phyloP scores from a whole-genome alignment of 2,113 vertebrate species.

The Etheostoma spectabile region DNA sequence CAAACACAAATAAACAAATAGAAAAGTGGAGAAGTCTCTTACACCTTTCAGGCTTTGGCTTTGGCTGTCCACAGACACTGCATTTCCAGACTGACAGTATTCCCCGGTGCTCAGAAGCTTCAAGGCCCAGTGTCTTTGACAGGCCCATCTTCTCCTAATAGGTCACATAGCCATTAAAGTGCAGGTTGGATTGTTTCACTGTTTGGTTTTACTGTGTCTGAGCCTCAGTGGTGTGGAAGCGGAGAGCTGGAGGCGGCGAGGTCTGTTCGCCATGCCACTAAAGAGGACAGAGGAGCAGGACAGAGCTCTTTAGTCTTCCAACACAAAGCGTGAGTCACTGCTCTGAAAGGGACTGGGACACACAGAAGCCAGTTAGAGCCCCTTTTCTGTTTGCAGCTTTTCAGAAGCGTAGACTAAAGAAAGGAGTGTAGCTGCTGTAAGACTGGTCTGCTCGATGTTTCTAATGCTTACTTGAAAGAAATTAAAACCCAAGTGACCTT shows the following conservation, averaged over 20 bases:
- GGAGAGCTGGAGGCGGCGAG: constrained; percentile 59
- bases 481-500: constrained; percentile 49
- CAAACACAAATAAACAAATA: constrained; percentile 48
- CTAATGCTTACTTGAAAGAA: constrained; percentile 31
- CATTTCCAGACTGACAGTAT: constrained; percentile 61
- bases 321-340: constrained; percentile 62
- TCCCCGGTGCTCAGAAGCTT: constrained; percentile 61
- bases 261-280: constrained; percentile 52
- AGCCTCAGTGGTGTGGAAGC: constrained; percentile 35
- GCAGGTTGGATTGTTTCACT: constrained; percentile 59
- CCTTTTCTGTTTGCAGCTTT: constrained; percentile 61
- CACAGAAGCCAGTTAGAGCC: constrained; percentile 38
- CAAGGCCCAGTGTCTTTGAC: constrained; percentile 69
- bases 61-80: constrained; percentile 44
- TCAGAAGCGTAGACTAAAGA: constrained; percentile 53
- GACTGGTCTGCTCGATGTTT: constrained; percentile 36
- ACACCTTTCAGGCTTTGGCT: constrained; percentile 56
- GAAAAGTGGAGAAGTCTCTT: constrained; percentile 30
- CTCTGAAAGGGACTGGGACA: constrained; percentile 62
- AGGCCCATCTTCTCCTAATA: constrained; percentile 71
- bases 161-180: constrained; percentile 73
- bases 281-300: constrained; percentile 60
- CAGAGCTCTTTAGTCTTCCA: constrained; percentile 57
- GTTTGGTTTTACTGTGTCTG: constrained; percentile 56
- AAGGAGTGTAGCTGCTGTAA: constrained; percentile 23